Conservation (phyloP, 2,113 vertebrate species). For the Saguinus midas region DNA sequence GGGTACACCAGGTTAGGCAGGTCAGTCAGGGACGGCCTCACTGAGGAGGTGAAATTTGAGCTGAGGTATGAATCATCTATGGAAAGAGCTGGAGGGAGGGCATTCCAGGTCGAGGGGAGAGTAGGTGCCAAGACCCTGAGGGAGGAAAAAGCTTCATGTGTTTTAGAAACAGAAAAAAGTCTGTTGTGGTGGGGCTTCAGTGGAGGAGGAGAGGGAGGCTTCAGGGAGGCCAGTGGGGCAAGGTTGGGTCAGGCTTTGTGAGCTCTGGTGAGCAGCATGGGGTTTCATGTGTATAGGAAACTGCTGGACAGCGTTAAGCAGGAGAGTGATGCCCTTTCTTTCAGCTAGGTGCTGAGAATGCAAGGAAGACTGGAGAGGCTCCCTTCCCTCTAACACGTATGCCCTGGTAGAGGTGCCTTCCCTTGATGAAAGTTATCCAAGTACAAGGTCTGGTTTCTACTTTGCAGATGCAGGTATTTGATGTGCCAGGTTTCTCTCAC, state of each 20-base stretch:
- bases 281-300: not conserved
- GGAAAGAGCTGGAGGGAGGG: slow-evolving; percentile 35
- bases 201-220: not conserved
- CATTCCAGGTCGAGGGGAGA: not conserved
- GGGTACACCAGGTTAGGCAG: not conserved
- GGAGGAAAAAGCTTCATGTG: not conserved
- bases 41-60: slow-evolving; percentile 60
- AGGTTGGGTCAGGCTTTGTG: not conserved
- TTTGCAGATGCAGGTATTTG: not conserved
- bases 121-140: slow-evolving; percentile 46
- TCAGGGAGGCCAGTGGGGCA: not conserved
- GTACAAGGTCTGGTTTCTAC: not conserved
- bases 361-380: not conserved
- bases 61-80: not conserved
- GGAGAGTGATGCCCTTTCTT: not conserved
- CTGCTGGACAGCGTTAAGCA: not conserved
- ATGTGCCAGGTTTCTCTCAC: accelerated
- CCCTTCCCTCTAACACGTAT: not conserved
- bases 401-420: not conserved
- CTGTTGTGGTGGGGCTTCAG: not conserved
- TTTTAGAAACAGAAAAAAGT: not conserved
- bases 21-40: not conserved
- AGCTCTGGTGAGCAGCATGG: accelerated
- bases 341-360: not conserved
- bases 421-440: not conserved